Percentiles rank a stretch among this genome's conserved stretches.
phyloP scores from a whole-genome alignment of 2,113 vertebrate genomes.

The Rhadina sibilatrix region DNA sequence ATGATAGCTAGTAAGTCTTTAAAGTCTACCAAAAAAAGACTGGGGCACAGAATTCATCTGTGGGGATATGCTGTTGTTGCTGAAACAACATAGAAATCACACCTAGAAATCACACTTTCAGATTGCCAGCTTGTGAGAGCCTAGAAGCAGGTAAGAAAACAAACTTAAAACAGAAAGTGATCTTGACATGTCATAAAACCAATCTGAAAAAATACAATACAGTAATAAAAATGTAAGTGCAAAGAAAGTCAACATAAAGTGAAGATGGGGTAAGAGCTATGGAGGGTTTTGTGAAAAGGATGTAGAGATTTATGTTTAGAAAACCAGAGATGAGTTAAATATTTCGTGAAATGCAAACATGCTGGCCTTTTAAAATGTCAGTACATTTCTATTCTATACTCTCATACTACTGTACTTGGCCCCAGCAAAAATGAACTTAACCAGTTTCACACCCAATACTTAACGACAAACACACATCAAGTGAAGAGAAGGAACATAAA shows the following conservation, averaged over 20 bases:
- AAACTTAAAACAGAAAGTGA: neutral
- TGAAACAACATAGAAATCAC: neutral
- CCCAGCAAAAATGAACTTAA: neutral
- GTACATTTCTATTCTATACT: neutral
- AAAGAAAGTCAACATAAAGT: neutral
- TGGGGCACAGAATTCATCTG: neutral
- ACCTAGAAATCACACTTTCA: neutral
- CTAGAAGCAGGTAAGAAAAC: neutral
- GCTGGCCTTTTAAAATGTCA: neutral
- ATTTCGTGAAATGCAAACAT: neutral
- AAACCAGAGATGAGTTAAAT: neutral
- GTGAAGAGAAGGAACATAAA: neutral
- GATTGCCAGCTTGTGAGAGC: neutral
- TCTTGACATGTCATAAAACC: neutral
- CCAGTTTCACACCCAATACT: neutral
- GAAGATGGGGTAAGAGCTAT: fast-evolving
- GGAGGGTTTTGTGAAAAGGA: neutral
- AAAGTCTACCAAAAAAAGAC: neutral
- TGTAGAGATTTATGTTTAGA: neutral
- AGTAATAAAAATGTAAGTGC: neutral
- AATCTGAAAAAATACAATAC: neutral
- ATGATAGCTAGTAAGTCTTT: neutral
- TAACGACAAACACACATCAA: fast-evolving
- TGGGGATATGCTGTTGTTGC: neutral
- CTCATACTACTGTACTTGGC: neutral